Percentiles rank a stretch among this genome's conserved stretches.
These are phyloP conservation scores for Eonycteris spelaea DNA, from an alignment of 2,113 vertebrate genomes.

Conservation along the genomic window DNA sequence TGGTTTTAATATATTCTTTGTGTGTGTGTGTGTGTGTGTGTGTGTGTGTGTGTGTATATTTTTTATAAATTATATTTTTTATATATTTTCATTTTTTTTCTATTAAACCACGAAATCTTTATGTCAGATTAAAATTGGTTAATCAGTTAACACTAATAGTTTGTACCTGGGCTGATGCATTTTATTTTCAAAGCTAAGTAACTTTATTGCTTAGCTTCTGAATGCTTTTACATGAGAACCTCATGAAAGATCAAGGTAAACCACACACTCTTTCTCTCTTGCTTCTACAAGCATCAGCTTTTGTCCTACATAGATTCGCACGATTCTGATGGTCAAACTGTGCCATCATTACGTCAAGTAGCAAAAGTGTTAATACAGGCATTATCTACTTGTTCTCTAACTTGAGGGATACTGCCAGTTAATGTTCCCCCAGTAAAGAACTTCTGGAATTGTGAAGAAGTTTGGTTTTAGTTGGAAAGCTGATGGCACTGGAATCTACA, in stretches of 20 bases:
- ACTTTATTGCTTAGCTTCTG: background rate
- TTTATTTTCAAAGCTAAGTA: background rate
- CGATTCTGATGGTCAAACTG: background rate
- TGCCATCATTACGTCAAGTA: background rate
- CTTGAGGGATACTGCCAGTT: background rate
- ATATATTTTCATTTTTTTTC: background rate
- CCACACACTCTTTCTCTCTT: background rate
- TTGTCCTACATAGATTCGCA: background rate
- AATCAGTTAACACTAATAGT: background rate
- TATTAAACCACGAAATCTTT: background rate
- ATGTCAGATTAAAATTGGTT: background rate
- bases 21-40: background rate
- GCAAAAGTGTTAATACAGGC: background rate
- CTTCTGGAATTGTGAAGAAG: background rate
- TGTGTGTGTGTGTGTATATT: background rate
- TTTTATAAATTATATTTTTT: background rate
- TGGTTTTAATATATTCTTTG: background rate
- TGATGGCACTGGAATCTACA: background rate
- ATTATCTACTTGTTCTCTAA: background rate
- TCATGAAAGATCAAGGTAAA: background rate
- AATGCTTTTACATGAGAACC: background rate
- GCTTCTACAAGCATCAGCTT: background rate
- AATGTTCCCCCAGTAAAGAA: background rate
- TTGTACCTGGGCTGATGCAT: background rate
- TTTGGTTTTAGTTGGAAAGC: slow-evolving; percentile 3